Base-by-base conservation (phyloP, 2,113 vertebrate species). In the Tursiops truncatus region DNA sequence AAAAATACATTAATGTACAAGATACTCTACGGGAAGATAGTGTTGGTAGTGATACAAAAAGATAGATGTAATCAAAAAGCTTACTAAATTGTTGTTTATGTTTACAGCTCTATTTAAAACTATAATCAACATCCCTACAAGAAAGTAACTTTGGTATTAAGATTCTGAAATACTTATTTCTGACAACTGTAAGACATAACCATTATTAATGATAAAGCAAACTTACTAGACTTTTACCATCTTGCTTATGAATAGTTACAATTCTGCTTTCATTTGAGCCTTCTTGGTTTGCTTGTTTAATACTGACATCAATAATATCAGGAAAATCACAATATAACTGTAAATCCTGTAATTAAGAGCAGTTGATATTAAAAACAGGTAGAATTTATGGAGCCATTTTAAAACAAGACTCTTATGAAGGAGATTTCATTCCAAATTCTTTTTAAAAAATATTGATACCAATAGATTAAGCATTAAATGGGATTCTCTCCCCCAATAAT, bases 271-370 rank as follows among this genome's bases (percentile, higher is more conserved):
- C 99, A 80, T 98, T 98, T 50, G 99, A 99, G 26, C 99, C 99
- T 96, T 99, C 99, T 95, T 99, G 99, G 91, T 98, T 99, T 56
- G 99, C 99, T 98, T 99, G 99, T 86, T 99, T 99, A 98, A 99
- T 99, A 98, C 99, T 99, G 98, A 99, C 99, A 98, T 99, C 99
- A 96, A 99, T 99, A 97, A 99, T 99, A 94, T 99, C 99, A 82
- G 99, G 99, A 98, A 99, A 99, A 98, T 99, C 99, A 98, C 99
- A 99, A 97, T 99, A 99, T 1, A 99, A 98, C 97, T 99, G 99
- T 85, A 99, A 98, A 98, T 99, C 99, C 99, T 99, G 96, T 26
- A 96, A 94, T 90, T 89, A 95, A 97, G n/a, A 94, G 62, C 68
- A 96, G 77, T 86, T 88, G 41, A 85, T 85, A 93, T 95, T 94